Conservation (phyloP, 2,797 vertebrate genomes). For the Rhadinocentrus ornatus region DNA sequence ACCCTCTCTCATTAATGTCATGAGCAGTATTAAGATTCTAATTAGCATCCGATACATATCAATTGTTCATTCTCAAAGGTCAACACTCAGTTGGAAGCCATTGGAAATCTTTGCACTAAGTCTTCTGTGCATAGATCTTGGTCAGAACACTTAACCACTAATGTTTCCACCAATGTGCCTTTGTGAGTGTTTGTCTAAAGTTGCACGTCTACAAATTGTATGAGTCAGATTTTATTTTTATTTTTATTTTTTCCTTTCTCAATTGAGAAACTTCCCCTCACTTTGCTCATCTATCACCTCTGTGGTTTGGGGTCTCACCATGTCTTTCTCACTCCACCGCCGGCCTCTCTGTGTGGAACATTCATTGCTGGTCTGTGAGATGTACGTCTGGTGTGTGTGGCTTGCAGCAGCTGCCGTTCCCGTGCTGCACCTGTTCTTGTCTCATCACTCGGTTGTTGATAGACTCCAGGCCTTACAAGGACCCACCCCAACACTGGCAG, state of each 20-base stretch:
- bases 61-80: conserved; percentile 37
- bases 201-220: conserved; percentile 33
- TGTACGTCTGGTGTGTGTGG: conserved; percentile 45
- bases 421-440: conserved; percentile 81
- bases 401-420: conserved; percentile 77
- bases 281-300: conserved; percentile 20
- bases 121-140: background rate
- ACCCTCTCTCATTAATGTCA: background rate
- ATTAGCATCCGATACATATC: conserved; percentile 26
- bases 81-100: conserved; percentile 31
- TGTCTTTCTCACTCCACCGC: conserved; percentile 8
- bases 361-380: conserved; percentile 40
- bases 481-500: conserved; percentile 65
- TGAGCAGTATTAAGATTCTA: conserved; percentile 29
- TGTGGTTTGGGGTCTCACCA: conserved; percentile 18
- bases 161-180: conserved; percentile 15
- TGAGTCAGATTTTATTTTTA: background rate
- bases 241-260: background rate
- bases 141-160: conserved; percentile 1
- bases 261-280: conserved; percentile 20
- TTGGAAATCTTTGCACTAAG: conserved; percentile 9
- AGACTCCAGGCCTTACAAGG: conserved; percentile 80
- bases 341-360: conserved; percentile 39
- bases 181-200: conserved; percentile 8
- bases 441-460: conserved; percentile 81